Percentiles rank a stretch among this genome's conserved stretches.
Evolutionary conservation across 2,888 invertebrate genomes (phyloP).

Genomic region (Mesoligia furuncula): DNA sequence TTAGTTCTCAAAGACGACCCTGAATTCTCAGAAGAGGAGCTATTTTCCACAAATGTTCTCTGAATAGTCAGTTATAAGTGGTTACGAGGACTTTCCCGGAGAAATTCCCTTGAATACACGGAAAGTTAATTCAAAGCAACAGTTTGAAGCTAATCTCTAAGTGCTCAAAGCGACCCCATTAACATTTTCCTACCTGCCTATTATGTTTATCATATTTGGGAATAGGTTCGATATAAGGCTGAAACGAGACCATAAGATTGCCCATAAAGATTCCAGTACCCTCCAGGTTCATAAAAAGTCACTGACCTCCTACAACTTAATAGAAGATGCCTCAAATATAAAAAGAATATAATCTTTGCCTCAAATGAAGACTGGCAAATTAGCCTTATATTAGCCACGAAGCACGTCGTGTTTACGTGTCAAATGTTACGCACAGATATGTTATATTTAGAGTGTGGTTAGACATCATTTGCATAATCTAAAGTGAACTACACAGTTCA

Average conservation of each 20-base stretch:
- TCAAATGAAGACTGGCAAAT: slow-evolving; percentile 25
- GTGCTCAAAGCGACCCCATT: background rate
- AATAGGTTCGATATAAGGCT: background rate
- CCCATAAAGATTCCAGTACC: background rate
- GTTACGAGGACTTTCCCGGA: background rate
- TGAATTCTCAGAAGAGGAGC: background rate
- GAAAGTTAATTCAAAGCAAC: slow-evolving; percentile 7
- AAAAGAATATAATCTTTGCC: too few relatives aligned
- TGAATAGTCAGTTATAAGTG: background rate
- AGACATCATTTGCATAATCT: slow-evolving; percentile 47
- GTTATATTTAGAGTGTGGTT: slow-evolving; percentile 19
- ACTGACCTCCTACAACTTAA: slow-evolving; percentile 4
- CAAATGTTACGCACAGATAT: slow-evolving; percentile 21
- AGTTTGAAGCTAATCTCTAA: background rate
- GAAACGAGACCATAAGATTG: background rate
- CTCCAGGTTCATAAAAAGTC: slow-evolving; percentile 16
- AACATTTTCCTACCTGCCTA: background rate
- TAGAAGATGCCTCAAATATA: slow-evolving; percentile 4
- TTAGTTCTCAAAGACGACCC: background rate
- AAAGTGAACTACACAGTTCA: slow-evolving; percentile 35
- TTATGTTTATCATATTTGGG: background rate
- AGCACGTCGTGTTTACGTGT: slow-evolving; percentile 38
- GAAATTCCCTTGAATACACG: background rate
- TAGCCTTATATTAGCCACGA: slow-evolving; percentile 25
- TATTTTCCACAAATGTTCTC: background rate